phyloP scores from a whole-genome alignment of 2,797 vertebrate genomes.

The Adelosebastes latens region DNA sequence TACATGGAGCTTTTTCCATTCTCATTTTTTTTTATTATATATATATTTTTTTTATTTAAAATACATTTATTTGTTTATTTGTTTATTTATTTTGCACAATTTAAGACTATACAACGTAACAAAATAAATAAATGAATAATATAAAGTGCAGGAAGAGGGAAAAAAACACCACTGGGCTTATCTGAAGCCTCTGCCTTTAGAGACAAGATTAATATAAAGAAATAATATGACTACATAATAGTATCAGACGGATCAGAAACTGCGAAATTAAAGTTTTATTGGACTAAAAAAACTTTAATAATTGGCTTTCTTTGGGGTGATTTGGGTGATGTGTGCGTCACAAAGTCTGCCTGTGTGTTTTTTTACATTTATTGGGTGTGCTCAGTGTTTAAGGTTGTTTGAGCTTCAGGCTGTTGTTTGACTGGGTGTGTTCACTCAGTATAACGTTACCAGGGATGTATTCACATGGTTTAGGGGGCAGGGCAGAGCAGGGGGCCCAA shows the following conservation, averaged over 20 bases:
- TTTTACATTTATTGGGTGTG: background rate
- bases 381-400: background rate
- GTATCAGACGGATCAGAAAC: background rate
- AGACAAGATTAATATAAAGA: too few relatives aligned
- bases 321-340: background rate
- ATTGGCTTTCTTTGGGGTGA: background rate
- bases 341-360: background rate
- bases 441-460: background rate
- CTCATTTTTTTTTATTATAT: background rate
- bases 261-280: background rate
- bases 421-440: slow-evolving; percentile 40
- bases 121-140: too few relatives aligned
- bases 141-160: too few relatives aligned
- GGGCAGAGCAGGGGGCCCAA: background rate
- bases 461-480: background rate
- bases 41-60: background rate
- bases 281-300: background rate
- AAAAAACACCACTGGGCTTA: too few relatives aligned
- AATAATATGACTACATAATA: too few relatives aligned
- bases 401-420: background rate
- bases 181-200: too few relatives aligned
- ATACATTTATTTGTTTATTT: too few relatives aligned
- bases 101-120: too few relatives aligned
- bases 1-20: background rate
- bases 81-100: too few relatives aligned